Base-by-base conservation (phyloP, 2,888 invertebrate genomes). In the Carabus problematicus region DNA sequence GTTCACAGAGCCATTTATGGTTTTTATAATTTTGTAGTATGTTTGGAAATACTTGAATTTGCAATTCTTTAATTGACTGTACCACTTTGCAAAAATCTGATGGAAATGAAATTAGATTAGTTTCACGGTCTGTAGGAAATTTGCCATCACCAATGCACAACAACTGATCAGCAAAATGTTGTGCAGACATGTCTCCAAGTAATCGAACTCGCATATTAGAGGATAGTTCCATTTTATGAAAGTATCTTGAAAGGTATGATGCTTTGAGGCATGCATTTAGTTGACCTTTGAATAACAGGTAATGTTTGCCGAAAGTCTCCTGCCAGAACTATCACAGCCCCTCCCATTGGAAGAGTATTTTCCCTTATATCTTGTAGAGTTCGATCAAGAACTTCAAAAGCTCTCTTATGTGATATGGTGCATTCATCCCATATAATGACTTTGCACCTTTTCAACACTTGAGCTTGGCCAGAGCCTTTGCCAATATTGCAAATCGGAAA, bases 401-500 rank as follows among this genome's bases (percentile, higher is more conserved):
- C n/a, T 11, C 18, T 3, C 16, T 69, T 69, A 45, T 69, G 69
- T 11, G 62, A 43, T 54, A 69, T 62, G n/a, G 55, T 69, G 29
- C 61, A 45, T 45, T 61, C 61, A 47, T 61, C n/a, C 61, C 61
- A 61, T 18, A 61, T 4, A 19, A 55, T 54, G n/a, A 54, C 11
- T 41, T 69, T 69, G 29, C 69, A 69, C 7, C 42, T 8, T 18
- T 39, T 8, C 52, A 62, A 40, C 52, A 69, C 69, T 62, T 40
- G 7, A 18, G 55, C 55, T 45, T 55, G 11, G n/a, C 54, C 72
- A 47, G 73, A 72, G 39, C 72, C 70, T 71, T 72, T 76, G 4
- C 43, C 62, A 42, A 81, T 77, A 49, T 78, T 78, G 71, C 79
- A 82, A 29, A 29, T 29, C 40, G n/a, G n/a, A 11, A 12, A 11